Evolutionary conservation across 2,888 invertebrate genomes (phyloP).

Genomic region (Euphydryas editha): DNA sequence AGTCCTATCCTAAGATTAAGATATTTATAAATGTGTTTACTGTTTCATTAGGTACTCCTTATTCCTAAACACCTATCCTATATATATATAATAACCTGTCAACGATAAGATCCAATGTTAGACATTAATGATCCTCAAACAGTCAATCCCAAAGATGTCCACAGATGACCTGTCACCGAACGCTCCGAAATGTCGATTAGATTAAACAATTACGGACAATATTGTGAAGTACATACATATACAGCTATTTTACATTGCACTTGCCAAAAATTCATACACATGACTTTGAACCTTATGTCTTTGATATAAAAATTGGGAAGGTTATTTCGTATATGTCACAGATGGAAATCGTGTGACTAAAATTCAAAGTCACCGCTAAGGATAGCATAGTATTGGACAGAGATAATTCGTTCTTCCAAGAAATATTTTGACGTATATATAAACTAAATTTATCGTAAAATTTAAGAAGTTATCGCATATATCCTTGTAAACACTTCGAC

Average conservation of each 20-base stretch:
- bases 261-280: constrained; percentile 4
- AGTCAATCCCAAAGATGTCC: constrained; percentile 9
- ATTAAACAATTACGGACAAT: constrained; percentile 76
- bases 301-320: constrained; percentile 22
- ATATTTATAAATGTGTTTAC: too few species aligned
- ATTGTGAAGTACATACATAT: constrained; percentile 56
- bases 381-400: constrained; percentile 44
- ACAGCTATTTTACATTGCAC: constrained; percentile 34
- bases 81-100: neutral
- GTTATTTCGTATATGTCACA: neutral
- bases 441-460: constrained; percentile 7
- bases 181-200: constrained; percentile 57
- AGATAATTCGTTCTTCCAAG: constrained; percentile 42
- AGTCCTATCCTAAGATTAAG: too few species aligned
- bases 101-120: neutral
- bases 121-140: constrained; percentile 1
- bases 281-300: constrained; percentile 38
- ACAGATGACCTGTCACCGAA: constrained; percentile 49
- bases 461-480: neutral
- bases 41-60: neutral
- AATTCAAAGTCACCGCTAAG: constrained; percentile 74
- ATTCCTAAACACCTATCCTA: neutral
- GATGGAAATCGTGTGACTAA: constrained; percentile 52
- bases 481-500: neutral
- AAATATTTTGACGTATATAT: constrained; percentile 25